Percentiles rank a stretch among this genome's conserved stretches.
phyloP scores from a whole-genome alignment of 2,888 invertebrate species.

The Tanypteryx hageni region DNA sequence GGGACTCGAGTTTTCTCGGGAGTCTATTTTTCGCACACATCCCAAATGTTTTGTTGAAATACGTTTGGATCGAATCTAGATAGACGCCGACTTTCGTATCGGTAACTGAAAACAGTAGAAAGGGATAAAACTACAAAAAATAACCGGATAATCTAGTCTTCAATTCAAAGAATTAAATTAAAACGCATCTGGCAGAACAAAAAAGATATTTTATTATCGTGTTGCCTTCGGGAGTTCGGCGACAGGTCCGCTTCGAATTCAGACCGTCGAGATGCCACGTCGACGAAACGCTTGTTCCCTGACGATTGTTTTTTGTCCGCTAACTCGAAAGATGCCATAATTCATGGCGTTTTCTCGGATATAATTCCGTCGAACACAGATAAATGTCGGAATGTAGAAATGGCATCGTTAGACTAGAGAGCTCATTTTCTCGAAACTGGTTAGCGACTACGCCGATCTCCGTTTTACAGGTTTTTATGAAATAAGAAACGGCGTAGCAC shows the following conservation, averaged over 20 bases:
- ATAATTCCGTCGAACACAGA: not conserved
- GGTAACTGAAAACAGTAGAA: not conserved
- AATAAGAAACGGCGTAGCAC: too few relatives aligned
- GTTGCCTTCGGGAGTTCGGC: too few relatives aligned
- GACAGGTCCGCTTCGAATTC: too few relatives aligned
- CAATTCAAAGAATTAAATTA: not conserved
- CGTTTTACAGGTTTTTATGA: too few relatives aligned
- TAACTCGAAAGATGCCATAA: not conserved
- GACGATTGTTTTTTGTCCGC: not conserved
- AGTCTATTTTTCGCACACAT: not conserved
- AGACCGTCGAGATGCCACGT: not conserved
- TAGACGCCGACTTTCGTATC: not conserved
- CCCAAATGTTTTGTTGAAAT: not conserved
- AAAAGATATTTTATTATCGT: not conserved
- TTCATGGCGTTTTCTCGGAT: not conserved
- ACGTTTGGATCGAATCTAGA: not conserved
- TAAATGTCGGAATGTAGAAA: not conserved
- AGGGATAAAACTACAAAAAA: not conserved
- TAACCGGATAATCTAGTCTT: not conserved
- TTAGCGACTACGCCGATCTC: too few relatives aligned
- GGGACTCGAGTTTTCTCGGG: not conserved
- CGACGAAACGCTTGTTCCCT: not conserved
- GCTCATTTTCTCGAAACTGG: too few relatives aligned
- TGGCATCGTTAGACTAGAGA: not conserved
- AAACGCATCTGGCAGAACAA: not conserved